Percentiles rank a stretch among this genome's conserved stretches.
These are phyloP conservation scores for Halocaridina rubra DNA, from an alignment of 2,888 invertebrate species.

Conservation along the genomic window DNA sequence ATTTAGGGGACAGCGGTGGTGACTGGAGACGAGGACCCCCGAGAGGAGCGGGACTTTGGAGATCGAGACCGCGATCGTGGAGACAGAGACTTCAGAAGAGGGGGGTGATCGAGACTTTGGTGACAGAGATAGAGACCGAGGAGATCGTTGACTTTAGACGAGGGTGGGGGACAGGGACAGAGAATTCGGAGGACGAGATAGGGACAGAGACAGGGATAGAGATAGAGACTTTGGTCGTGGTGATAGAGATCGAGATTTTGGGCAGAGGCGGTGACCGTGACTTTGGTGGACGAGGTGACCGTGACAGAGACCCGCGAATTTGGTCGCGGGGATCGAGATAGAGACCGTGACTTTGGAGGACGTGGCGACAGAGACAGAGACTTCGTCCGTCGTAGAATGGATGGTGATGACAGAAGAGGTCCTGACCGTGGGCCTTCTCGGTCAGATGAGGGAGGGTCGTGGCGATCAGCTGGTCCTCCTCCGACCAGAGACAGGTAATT, in stretches of 20 bases:
- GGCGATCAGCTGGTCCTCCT: conserved; percentile 46
- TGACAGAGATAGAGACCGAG: background rate
- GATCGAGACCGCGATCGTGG: background rate
- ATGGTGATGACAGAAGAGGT: conserved; percentile 1
- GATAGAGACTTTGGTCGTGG: conserved; percentile 6
- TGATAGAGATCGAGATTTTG: conserved; percentile 4
- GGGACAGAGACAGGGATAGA: background rate
- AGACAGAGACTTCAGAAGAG: background rate
- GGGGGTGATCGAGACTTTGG: background rate
- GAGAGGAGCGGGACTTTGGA: conserved; percentile 29
- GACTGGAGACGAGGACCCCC: conserved; percentile 41
- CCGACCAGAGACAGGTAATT: conserved; percentile 29
- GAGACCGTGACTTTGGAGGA: background rate
- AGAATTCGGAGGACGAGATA: conserved; percentile 4
- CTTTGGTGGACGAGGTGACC: background rate
- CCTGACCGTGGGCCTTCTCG: conserved; percentile 38
- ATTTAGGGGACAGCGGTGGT: conserved; percentile 14
- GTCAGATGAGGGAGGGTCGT: conserved; percentile 46
- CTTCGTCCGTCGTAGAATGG: conserved; percentile 28
- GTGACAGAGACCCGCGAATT: background rate
- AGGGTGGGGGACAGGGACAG: background rate
- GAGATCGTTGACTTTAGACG: background rate
- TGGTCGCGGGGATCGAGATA: background rate
- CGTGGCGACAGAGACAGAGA: background rate
- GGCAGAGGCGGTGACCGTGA: conserved; percentile 28